Evolutionary conservation across 92 coral and sea anemone species (phyloP), one percentile per base, ranked within the genome.

Genomic region (Epizoanthus rinbou): DNA sequence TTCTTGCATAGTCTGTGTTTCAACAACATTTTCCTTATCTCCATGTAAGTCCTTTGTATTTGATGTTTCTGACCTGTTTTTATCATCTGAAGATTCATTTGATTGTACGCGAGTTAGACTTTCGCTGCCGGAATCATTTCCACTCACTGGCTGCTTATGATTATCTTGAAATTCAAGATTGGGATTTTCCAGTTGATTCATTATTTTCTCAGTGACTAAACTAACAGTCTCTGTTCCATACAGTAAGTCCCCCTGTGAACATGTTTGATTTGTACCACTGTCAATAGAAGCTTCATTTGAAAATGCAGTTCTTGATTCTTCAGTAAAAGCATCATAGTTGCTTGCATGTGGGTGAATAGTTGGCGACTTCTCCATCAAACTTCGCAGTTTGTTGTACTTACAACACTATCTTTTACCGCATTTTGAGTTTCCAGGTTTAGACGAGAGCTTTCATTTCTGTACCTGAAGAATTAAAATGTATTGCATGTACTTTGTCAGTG

Each of bases 161-260:
- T 7, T 18, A 52, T 9, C 80, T 45, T 33, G 37, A 22, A 72
- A 1, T 28, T 21, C 23, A 25, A 0, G 1, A 9, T 43, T 22
- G 4, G 58, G 54, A 28, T 41, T 18, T 41, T 43, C 69, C 31
- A 65, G 10, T 14, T 43, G 71, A 78, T 31, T 14, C 25, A 78
- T 60, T 1, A 78, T 24, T 21, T 63, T 78, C 23, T 37, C 23
- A 41, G 82, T 37, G n/a, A 78, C 71, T 70, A 78, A 25, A 78
- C 43, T 78, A 39, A 39, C 82, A 41, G 82, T 78, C 28, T 78
- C 82, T 22, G 45, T 78, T 78, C 82, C 82, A 41, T 78, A 78
- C 3, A 78, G 57, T 62, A 78, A 22, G 25, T 78, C 65, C 19
- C 50, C 58, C 64, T 60, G 57, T n/a, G 57, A 58, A 21, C 69